Percentiles rank a stretch among this genome's conserved stretches.
Evolutionary conservation across 2,113 vertebrate genomes (phyloP).

Genomic region (Dicerorhinus sumatrensis): DNA sequence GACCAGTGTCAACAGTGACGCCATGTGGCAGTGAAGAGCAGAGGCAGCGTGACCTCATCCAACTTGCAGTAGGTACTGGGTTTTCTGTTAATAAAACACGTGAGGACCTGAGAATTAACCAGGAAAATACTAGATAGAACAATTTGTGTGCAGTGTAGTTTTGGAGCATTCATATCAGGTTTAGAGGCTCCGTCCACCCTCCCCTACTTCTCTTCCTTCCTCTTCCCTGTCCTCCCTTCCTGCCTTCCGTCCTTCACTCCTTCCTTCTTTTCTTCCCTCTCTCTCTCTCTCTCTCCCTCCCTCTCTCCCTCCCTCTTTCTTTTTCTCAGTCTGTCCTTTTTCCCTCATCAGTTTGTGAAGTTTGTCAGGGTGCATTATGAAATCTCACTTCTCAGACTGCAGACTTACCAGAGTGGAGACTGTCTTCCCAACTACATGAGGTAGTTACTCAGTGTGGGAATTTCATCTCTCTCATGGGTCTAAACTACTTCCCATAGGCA

Average conservation of each 20-base stretch:
- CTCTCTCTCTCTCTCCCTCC: accelerated
- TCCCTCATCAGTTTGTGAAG: neutral
- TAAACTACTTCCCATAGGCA: neutral
- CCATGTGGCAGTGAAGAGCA: neutral
- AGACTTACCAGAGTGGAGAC: neutral
- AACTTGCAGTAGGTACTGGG: neutral
- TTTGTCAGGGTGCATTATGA: neutral
- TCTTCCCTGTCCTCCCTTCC: no score
- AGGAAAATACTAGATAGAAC: neutral
- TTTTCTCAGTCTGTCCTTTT: neutral
- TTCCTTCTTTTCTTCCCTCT: no score
- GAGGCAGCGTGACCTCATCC: neutral
- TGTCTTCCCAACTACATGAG: neutral
- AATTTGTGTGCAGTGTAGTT: neutral
- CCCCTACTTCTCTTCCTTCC: no score
- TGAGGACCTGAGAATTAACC: neutral
- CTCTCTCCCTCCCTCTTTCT: neutral
- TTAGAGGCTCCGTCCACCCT: neutral
- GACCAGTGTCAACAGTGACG: neutral
- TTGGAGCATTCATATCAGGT: neutral
- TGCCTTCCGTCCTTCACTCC: neutral
- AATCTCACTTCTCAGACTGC: neutral
- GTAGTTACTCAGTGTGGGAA: neutral
- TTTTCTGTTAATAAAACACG: neutral
- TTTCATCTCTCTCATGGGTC: neutral